These are phyloP conservation scores for Sebastes reedi DNA, from an alignment of 2,797 vertebrate genomes.

Conservation along the genomic window DNA sequence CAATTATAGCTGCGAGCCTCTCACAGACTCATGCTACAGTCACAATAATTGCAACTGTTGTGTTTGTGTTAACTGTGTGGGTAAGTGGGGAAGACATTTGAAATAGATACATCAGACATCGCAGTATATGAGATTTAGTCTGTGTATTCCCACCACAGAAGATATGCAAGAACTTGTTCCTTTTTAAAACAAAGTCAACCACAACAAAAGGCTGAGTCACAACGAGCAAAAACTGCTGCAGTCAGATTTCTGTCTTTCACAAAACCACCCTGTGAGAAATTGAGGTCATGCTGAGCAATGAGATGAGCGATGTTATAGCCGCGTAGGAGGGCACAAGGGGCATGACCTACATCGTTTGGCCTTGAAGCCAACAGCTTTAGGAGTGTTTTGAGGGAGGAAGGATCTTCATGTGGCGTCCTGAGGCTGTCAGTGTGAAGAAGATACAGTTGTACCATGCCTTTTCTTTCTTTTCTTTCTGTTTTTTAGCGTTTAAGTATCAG, in stretches of 20 bases:
- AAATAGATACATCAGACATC: neutral
- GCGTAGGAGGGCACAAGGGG: neutral
- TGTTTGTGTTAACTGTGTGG: neutral
- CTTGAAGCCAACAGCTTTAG: neutral
- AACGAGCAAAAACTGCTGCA: neutral
- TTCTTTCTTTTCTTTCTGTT: too few relatives aligned
- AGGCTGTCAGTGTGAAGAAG: neutral
- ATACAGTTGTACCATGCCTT: neutral
- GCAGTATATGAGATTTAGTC: neutral
- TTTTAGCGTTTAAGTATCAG: fast-evolving
- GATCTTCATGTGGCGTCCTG: neutral
- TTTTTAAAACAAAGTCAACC: neutral
- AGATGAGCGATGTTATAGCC: slow-evolving; percentile 7
- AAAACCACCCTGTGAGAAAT: neutral
- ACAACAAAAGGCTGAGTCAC: slow-evolving; percentile 9
- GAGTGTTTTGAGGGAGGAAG: neutral
- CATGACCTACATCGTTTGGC: slow-evolving; percentile 8
- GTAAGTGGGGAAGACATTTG: neutral
- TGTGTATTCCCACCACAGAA: neutral
- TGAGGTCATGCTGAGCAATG: slow-evolving; percentile 23
- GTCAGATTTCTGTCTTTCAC: neutral
- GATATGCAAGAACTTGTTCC: neutral
- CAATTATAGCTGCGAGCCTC: neutral
- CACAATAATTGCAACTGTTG: neutral
- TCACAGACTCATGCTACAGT: neutral